Evolutionary conservation across 2,888 invertebrate genomes (phyloP).

Genomic region (Ectemnius lituratus): DNA sequence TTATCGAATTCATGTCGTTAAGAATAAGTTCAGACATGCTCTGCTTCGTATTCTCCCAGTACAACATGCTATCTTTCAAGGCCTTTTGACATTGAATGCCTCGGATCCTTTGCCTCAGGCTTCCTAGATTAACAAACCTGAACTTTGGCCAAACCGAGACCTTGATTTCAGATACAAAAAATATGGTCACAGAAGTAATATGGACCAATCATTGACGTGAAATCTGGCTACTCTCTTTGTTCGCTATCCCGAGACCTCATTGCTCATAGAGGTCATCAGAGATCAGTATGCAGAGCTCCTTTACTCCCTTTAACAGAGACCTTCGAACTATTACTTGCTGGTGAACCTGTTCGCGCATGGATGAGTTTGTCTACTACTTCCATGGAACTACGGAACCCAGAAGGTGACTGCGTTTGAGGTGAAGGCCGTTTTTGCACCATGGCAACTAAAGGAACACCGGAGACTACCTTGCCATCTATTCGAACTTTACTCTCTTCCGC

Average conservation of each 20-base stretch:
- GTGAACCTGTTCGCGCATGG: conserved; percentile 17
- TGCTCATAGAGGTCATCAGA: conserved; percentile 47
- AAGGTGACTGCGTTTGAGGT: conserved; percentile 66
- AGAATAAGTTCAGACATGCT: not conserved
- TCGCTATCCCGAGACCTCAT: too few relatives aligned
- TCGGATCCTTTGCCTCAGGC: too few relatives aligned
- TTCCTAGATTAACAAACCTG: too few relatives aligned
- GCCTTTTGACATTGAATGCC: too few relatives aligned
- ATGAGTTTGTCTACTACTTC: conserved; percentile 45
- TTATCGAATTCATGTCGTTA: not conserved
- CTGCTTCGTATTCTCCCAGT: too few relatives aligned
- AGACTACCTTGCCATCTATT: conserved; percentile 46
- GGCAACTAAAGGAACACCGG: conserved; percentile 53
- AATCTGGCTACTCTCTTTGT: too few relatives aligned
- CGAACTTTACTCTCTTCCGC: conserved; percentile 44
- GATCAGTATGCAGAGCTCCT: conserved; percentile 65
- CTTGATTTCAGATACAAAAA: too few relatives aligned
- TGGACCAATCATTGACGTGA: too few relatives aligned
- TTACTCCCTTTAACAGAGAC: conserved; percentile 37
- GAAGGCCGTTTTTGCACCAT: conserved; percentile 58
- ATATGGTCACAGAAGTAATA: too few relatives aligned
- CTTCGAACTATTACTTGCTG: conserved; percentile 47
- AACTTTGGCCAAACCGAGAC: too few relatives aligned
- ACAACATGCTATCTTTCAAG: too few relatives aligned
- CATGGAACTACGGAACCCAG: conserved; percentile 69